phyloP scores from a whole-genome alignment of 2,888 invertebrate species.

The Formica aserva region DNA sequence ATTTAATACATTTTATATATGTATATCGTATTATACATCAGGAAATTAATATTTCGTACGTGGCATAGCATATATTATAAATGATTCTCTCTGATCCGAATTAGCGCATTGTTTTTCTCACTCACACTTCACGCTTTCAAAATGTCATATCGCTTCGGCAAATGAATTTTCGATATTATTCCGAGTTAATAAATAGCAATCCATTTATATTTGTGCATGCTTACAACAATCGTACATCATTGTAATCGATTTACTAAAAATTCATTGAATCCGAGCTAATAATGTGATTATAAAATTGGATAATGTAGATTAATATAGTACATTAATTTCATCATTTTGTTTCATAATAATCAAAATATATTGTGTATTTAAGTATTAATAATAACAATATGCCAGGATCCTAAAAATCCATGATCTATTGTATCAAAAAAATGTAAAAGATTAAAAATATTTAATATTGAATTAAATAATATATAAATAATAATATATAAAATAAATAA shows the following conservation, averaged over 20 bases:
- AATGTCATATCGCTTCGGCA: slow-evolving; percentile 33
- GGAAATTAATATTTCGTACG: slow-evolving; percentile 41
- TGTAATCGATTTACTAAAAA: slow-evolving; percentile 45
- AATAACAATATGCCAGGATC: neutral
- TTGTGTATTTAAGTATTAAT: neutral
- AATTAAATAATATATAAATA: neutral
- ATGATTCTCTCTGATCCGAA: slow-evolving; percentile 31
- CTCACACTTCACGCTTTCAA: slow-evolving; percentile 26
- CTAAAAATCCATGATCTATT: neutral
- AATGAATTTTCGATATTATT: slow-evolving; percentile 41
- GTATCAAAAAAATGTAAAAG: neutral
- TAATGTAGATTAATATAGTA: slow-evolving; percentile 11
- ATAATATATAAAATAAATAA: too few relatives aligned
- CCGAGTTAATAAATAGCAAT: slow-evolving; percentile 31
- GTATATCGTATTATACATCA: slow-evolving; percentile 7
- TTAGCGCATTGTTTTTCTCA: slow-evolving; percentile 33
- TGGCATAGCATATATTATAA: slow-evolving; percentile 16
- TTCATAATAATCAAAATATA: neutral
- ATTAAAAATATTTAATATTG: neutral
- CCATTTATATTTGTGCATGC: slow-evolving; percentile 18
- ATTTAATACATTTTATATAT: slow-evolving; percentile 27
- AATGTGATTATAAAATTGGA: slow-evolving; percentile 41
- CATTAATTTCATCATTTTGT: neutral
- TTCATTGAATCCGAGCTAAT: slow-evolving; percentile 19
- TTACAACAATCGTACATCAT: neutral